Base-by-base conservation (phyloP, 2,888 invertebrate species). In the Drosophila differens region DNA sequence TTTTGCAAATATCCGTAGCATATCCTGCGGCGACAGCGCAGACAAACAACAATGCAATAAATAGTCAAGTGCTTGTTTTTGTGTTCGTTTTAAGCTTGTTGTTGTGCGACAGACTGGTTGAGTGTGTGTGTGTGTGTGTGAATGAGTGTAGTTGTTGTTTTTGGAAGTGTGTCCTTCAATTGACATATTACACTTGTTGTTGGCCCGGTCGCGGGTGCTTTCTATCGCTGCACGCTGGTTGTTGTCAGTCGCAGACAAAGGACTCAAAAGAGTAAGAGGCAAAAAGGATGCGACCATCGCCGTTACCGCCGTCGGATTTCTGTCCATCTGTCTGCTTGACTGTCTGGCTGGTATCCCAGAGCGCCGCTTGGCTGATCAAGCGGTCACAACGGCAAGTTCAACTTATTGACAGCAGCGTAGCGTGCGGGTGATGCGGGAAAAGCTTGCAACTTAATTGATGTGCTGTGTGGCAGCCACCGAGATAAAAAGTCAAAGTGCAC, bases 1-100 rank as follows among this genome's bases (percentile, higher is more conserved):
- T 87, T 83, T 89, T 88, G 90, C 85, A 89, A 89, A 89, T 85
- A 87, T 83, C 89, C 85, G 71, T 83, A 77, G 88, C 79, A 85
- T 87, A 88, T 89, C 87, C 87, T 89, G 90, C 79, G 90, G 87
- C 77, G 77, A 73, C 82, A 80, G 58, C 63, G 59, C 70, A 76
- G 71, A 79, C 82, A 81, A 85, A 83, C 87, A 85, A 85, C 74
- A 86, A 72, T 89, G 89, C 85, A 85, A 85, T 85, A 89, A 85
- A 89, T 85, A 89, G 74, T 80, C 80, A 75, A 83, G 86, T 83
- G 85, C 64, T 70, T 66, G 61, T 67, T 25, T 60, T 52, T 76
- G n/a, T 65, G 53, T 63, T 57, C 32, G 49, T 57, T 47, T 22
- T 47, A 47, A 47, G 47, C 16, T 53, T 60, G 70, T 70, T 37